Base-by-base conservation (phyloP, 2,888 invertebrate species). In the Philonicus albiceps region DNA sequence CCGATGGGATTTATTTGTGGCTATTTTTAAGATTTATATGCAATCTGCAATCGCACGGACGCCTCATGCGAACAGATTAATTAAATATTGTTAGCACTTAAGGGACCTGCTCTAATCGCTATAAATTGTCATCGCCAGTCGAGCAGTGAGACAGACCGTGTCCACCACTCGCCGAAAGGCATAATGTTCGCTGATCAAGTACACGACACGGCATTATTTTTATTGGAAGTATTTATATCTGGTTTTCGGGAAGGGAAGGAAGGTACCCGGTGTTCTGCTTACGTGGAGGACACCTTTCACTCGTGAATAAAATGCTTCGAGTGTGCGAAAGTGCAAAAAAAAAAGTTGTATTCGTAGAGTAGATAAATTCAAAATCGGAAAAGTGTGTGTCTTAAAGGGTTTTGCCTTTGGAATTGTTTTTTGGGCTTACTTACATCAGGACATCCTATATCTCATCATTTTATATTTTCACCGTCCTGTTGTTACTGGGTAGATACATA, bases 51-150 rank as follows among this genome's bases (percentile, higher is more conserved):
- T 27, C 64, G 81, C 55, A 81, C 30, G 19, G 19, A 55, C 64
- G 55, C 19, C 64, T 49, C 37, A 30, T 83, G 81, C 64, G 30
- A 73, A 73, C 31, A 81, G 55, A 81, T 86, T 86, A 78, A 86
- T 86, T 86, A 86, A 86, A 78, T 86, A 86, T 86, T 86, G 75
- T 75, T 75, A 76, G 53, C 75, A 86, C 75, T 73, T 84, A 84
- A 84, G 73, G 84, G 84, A 84, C 13, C 64, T 27, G 64, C 64
- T 64, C 64, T 64, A 64, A 64, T 30, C 40, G 40, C 40, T 64
- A 81, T 16, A 81, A 64, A 55, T 83, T 64, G 55, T 34, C 22
- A 64, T 83, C 16, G 34, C 53, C 19, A 11, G 34, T 11, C 55
- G 64, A 64, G 37, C 34, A 22, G 64, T 64, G 64, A 31, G 13